These are phyloP conservation scores for Lagocephalus sceleratus DNA, from an alignment of 2,797 vertebrate genomes.

Conservation along the genomic window DNA sequence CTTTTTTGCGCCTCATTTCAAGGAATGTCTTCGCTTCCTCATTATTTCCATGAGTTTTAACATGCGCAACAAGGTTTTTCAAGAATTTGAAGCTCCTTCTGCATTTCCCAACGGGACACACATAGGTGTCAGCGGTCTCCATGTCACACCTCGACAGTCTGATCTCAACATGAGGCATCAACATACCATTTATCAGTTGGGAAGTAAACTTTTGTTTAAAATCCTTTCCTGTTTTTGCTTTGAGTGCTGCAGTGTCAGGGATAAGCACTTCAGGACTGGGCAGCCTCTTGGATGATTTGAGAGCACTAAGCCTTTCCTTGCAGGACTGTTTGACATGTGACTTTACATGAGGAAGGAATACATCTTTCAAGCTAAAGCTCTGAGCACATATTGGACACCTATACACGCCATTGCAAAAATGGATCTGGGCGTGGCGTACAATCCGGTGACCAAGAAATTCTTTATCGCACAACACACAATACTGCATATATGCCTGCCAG, in stretches of 20 bases:
- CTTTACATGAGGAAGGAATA: conserved; percentile 91
- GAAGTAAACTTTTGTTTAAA: conserved; percentile 70
- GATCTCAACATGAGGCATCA: conserved; percentile 68
- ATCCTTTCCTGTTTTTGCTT: conserved; percentile 84
- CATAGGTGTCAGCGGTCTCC: conserved; percentile 75
- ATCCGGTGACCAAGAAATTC: conserved; percentile 97
- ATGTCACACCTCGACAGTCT: conserved; percentile 64
- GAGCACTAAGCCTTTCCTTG: conserved; percentile 90
- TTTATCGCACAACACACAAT: conserved; percentile 96
- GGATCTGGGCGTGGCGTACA: conserved; percentile 94
- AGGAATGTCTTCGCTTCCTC: conserved; percentile 93
- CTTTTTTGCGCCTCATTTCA: conserved; percentile 95
- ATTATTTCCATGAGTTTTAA: conserved; percentile 87
- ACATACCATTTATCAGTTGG: conserved; percentile 73
- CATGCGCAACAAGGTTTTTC: conserved; percentile 92
- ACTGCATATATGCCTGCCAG: conserved; percentile 99
- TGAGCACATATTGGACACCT: conserved; percentile 95
- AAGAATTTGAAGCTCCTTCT: conserved; percentile 94
- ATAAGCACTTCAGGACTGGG: conserved; percentile 78
- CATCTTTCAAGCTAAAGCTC: conserved; percentile 90
- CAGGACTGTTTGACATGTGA: conserved; percentile 93
- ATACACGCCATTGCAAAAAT: conserved; percentile 87
- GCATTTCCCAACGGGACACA: conserved; percentile 83
- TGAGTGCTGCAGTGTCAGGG: conserved; percentile 71
- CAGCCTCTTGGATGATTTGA: conserved; percentile 88